Evolutionary conservation across 2,113 vertebrate species (phyloP).

Genomic region (Plestiodon gilberti): DNA sequence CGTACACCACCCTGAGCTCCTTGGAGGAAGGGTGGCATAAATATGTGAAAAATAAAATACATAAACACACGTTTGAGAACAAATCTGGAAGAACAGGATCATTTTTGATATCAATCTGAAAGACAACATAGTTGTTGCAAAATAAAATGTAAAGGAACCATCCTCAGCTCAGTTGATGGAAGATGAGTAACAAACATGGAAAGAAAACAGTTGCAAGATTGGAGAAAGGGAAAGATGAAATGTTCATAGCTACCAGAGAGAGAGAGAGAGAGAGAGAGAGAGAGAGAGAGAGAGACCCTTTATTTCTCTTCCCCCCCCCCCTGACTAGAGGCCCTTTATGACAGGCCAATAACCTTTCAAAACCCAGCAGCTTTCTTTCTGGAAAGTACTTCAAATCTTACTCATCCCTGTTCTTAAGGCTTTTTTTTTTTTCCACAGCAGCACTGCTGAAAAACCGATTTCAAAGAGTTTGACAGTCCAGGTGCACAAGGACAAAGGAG

Average conservation of each 20-base stretch:
- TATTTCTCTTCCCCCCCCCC: slow-evolving; percentile 30
- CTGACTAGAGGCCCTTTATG: slow-evolving; percentile 53
- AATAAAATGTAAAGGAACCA: not conserved
- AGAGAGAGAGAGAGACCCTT: not conserved
- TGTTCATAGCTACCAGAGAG: not conserved
- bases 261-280: not conserved
- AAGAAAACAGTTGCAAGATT: not conserved
- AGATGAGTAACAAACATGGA: no score
- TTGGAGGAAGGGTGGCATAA: no score
- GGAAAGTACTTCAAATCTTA: slow-evolving; percentile 62
- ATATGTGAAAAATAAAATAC: no score
- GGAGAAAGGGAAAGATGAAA: not conserved
- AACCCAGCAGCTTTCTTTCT: slow-evolving; percentile 53
- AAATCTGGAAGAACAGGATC: no score
- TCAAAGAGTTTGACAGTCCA: slow-evolving; percentile 53
- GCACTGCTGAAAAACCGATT: slow-evolving; percentile 54
- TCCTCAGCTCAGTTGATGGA: not conserved
- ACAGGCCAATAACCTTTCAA: slow-evolving; percentile 56
- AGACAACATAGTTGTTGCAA: no score
- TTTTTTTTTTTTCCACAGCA: slow-evolving; percentile 49
- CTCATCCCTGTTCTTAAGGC: slow-evolving; percentile 51
- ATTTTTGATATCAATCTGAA: no score
- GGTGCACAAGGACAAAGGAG: not conserved
- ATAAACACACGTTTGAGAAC: no score
- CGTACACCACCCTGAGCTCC: no score